A percentile compares a stretch with the other conserved stretches of the same genome.
Conservation (phyloP, 2,888 invertebrate species). For the Eledone cirrhosa region DNA sequence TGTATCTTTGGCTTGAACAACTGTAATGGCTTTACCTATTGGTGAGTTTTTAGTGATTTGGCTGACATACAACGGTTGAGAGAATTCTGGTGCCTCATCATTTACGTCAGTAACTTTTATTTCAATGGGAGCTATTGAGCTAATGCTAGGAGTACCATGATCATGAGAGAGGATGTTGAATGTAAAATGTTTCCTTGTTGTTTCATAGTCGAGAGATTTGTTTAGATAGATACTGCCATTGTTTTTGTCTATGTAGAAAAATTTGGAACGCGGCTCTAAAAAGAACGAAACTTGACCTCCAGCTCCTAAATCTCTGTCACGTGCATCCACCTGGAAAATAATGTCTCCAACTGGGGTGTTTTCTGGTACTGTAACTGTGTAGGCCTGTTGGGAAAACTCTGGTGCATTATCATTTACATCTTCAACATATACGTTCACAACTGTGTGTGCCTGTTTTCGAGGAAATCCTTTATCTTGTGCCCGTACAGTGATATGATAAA, state of each 20-base stretch:
- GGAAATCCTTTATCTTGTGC: slow-evolving; percentile 27
- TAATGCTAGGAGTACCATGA: slow-evolving; percentile 13
- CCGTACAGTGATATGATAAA: slow-evolving; percentile 23
- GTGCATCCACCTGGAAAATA: slow-evolving; percentile 29
- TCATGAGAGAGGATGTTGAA: slow-evolving; percentile 21
- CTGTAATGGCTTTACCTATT: slow-evolving; percentile 4
- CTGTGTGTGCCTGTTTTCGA: slow-evolving; percentile 28
- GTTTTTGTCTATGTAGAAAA: slow-evolving; percentile 24
- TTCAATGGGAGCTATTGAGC: slow-evolving; percentile 7
- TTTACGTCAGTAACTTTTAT: slow-evolving; percentile 17
- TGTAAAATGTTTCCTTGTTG: neutral
- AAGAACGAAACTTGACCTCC: slow-evolving; percentile 19
- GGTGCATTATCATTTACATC: slow-evolving; percentile 43
- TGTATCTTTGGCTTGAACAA: slow-evolving; percentile 21
- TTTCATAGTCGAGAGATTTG: slow-evolving; percentile 11
- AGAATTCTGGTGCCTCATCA: slow-evolving; percentile 12
- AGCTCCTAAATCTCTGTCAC: slow-evolving; percentile 21
- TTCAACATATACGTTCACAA: slow-evolving; percentile 35
- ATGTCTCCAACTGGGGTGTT: slow-evolving; percentile 23
- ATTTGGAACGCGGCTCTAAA: slow-evolving; percentile 2
- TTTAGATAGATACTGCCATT: slow-evolving; percentile 24
- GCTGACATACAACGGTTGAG: neutral
- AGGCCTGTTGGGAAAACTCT: slow-evolving; percentile 29
- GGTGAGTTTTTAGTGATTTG: neutral
- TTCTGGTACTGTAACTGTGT: slow-evolving; percentile 34